Percentiles rank a stretch among this genome's conserved stretches.
Evolutionary conservation across 2,113 vertebrate genomes (phyloP).

Genomic region (Podilymbus podiceps): DNA sequence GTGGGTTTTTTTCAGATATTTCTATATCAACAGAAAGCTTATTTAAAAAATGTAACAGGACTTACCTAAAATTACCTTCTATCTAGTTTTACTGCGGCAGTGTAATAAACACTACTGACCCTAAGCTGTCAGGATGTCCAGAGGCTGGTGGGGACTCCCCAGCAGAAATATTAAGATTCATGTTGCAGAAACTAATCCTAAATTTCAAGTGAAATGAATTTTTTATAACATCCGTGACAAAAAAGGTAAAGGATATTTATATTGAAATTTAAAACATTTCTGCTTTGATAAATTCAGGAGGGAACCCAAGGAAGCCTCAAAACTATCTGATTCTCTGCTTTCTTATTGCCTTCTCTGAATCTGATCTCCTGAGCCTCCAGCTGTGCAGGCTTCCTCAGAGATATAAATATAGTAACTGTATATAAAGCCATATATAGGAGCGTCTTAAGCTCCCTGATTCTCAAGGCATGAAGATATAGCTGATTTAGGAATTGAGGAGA

Average conservation of each 20-base stretch:
- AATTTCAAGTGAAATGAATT: neutral
- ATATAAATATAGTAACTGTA: neutral
- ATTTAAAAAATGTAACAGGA: neutral
- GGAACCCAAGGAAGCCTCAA: neutral
- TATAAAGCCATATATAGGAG: neutral
- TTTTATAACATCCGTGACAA: neutral
- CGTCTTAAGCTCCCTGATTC: neutral
- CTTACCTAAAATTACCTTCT: neutral
- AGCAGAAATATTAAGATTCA: neutral
- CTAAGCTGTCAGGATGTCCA: neutral
- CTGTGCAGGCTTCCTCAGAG: neutral
- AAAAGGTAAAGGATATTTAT: neutral
- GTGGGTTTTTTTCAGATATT: neutral
- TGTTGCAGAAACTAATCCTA: neutral
- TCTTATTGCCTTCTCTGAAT: neutral
- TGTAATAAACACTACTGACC: neutral
- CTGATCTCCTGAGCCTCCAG: neutral
- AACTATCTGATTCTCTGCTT: neutral
- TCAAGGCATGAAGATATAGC: neutral
- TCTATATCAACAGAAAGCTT: neutral
- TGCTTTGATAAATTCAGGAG: neutral
- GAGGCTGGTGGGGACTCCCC: neutral
- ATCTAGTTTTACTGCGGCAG: neutral
- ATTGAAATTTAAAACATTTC: neutral
- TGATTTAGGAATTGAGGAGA: neutral